Base-by-base conservation (phyloP, 2,113 vertebrate species). In the Coreoperca whiteheadi region DNA sequence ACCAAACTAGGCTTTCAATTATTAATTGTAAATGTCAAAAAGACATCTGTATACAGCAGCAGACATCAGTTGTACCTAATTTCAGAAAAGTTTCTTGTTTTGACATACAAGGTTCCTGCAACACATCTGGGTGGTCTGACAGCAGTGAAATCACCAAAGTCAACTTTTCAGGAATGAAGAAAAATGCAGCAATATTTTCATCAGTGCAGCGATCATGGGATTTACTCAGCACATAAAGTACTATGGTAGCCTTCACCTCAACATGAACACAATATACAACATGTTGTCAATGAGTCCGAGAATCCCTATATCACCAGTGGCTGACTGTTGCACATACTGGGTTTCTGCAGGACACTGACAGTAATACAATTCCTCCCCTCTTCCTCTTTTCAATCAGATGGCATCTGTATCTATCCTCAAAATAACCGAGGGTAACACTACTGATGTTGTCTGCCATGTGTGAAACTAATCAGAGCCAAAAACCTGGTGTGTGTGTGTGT, bases 391-490 rank as follows among this genome's bases (percentile, higher is more conserved):
- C 53, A 81, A 74, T 88, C 86, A 79, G 57, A 77, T 69, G 56
- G 77, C 68, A 78, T 83, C 78, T 78, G 80, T 83, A 75, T 85
- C 76, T 30, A 53, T 86, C 71, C 32, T 84, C 66, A 25, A 63
- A 46, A 56, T 75, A 79, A 85, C 75, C 41, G 20, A 56, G 61
- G 66, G 75, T 72, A 82, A 84, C 76, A 63, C 67, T 83, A 37
- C 60, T 69, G 50, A 82, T 79, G 76, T 53, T 67, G 39, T 84
- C 72, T 78, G 74, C 83, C 69, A 81, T 87, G 84, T 85, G 90
- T 88, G 85, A 90, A 88, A 73, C 83, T 85, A 77, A 88, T 91
- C 86, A 65, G 64, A 81, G 69, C 69, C 59, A 69, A 72, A n/a
- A 74, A 73, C 57, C 67, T 83, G 74, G 50, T 51, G 64, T 61